Base-by-base conservation (phyloP, 2,888 invertebrate genomes). In the Eurytoma adleriae region DNA sequence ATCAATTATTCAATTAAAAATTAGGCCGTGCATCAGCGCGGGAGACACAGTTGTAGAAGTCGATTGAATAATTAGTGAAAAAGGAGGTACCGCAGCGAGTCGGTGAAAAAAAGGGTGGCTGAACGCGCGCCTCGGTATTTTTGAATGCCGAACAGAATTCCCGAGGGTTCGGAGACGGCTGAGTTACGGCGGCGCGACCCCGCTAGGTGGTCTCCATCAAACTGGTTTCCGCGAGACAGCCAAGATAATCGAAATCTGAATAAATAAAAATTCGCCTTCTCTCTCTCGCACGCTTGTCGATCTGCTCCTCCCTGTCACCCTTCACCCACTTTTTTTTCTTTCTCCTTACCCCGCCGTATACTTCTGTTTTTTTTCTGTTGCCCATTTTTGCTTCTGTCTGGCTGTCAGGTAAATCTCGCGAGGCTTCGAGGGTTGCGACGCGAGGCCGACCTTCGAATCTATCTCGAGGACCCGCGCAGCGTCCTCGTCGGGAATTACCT, bases 231-330 rank as follows among this genome's bases (percentile, higher is more conserved):
- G 73, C 80, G 83, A 84, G 84, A 84, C 86, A 82, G 82, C 82
- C 83, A 83, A 85, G 86, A 87, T 88, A 87, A 88, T 87, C 87
- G 86, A 88, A 87, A 84, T 85, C 84, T 86, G 84, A 87, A 87
- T 86, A 87, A 87, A 86, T 87, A 86, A 86, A 86, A 87, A 84
- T 85, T 83, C 80, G 76, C 81, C 20, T 30, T 50, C 66, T 20
- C 66, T 27, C 64, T 64, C 75, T 79, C 82, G 79, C 80, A 74
- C 76, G 64, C 61, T 40, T 74, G 72, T 71, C 74, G 56, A 80
- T 62, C 66, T 59, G 74, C 83, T 68, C 82, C 70, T 81, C 78
- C 75, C 62, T 71, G 56, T 81, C 79, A 77, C 71, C 72, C 79
- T 50, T 72, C 76, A 62, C 72, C 69, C 62, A 73, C 56, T 72